Percentiles rank a stretch among this genome's conserved stretches.
phyloP scores from a whole-genome alignment of 2,113 vertebrate species.

The Sorex araneus region DNA sequence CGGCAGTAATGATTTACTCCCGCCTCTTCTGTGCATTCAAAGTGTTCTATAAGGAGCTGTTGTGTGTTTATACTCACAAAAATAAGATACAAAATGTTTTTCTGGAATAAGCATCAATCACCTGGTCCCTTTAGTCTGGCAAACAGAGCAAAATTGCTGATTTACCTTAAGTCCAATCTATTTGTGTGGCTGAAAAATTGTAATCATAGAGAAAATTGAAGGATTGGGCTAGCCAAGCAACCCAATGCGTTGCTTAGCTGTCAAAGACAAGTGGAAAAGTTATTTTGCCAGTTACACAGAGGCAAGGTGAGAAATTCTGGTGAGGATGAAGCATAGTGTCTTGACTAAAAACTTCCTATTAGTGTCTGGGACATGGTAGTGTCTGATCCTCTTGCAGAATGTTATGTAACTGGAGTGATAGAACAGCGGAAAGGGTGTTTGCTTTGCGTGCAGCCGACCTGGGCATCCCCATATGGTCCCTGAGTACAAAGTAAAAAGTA shows the following conservation, averaged over 20 bases:
- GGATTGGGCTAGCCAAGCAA: not conserved
- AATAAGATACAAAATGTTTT: slow-evolving; percentile 4
- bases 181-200: not conserved
- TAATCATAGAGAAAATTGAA: slow-evolving; percentile 1
- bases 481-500: too few species aligned
- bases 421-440: too few species aligned
- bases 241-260: not conserved
- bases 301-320: not conserved
- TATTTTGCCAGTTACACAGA: not conserved
- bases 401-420: not conserved
- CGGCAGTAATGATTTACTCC: too few species aligned
- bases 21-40: not conserved
- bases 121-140: not conserved
- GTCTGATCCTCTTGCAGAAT: not conserved
- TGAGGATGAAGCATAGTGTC: not conserved
- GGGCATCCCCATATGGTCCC: too few species aligned
- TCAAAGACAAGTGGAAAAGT: slow-evolving; percentile 26
- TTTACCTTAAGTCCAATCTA: slow-evolving; percentile 53
- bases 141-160: slow-evolving; percentile 21
- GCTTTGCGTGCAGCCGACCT: too few species aligned
- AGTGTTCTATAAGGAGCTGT: not conserved
- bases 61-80: slow-evolving; percentile 61
- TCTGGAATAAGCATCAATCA: not conserved
- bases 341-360: not conserved
- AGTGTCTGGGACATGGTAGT: not conserved